Evolutionary conservation across 2,113 vertebrate genomes (phyloP).

Genomic region (Halcyon senegalensis): DNA sequence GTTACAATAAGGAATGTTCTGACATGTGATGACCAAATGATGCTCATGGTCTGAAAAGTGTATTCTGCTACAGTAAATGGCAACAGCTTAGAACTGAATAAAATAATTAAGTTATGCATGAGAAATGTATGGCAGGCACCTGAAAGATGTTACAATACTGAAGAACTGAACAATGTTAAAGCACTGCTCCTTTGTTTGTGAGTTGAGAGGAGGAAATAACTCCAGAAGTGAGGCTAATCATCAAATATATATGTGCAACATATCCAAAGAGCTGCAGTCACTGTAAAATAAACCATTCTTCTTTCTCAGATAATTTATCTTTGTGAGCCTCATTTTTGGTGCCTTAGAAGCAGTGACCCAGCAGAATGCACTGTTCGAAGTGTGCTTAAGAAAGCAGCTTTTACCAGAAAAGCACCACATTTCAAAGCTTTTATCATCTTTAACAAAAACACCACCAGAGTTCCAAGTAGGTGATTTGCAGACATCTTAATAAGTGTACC

Average conservation of each 20-base stretch:
- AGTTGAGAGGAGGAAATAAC: neutral
- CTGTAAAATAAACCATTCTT: neutral
- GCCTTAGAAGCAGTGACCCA: neutral
- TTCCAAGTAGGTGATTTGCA: neutral
- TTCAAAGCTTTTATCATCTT: neutral
- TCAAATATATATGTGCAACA: neutral
- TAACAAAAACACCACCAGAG: neutral
- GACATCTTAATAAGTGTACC: neutral
- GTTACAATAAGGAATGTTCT: neutral
- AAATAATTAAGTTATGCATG: neutral
- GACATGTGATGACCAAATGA: neutral
- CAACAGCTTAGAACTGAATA: neutral
- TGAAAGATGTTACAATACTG: neutral
- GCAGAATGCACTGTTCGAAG: neutral
- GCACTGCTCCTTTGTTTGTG: neutral
- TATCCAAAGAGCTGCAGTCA: neutral
- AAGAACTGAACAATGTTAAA: neutral
- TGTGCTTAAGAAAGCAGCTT: neutral
- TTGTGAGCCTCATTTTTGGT: neutral
- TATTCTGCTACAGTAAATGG: neutral
- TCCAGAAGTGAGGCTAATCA: neutral
- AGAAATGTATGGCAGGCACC: neutral
- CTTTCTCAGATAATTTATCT: neutral
- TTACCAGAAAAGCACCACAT: neutral
- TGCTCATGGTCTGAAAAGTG: neutral